Evolutionary conservation across 2,888 invertebrate genomes (phyloP), one percentile per base, ranked within the genome.

Genomic region (Hypolimnas misippus): DNA sequence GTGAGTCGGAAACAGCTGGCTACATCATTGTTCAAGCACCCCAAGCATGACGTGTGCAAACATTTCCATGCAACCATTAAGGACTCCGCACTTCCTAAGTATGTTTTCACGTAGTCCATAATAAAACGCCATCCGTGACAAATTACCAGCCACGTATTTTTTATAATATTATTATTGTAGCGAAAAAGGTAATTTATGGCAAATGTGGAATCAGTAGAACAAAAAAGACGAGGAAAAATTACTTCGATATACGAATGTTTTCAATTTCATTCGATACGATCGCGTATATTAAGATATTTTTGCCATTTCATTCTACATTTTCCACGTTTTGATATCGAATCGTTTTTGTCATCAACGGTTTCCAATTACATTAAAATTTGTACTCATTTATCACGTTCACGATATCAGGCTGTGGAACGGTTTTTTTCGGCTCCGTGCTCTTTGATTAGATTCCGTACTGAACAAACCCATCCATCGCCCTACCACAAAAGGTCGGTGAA

Each of bases 401-500:
- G 81, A 80, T 79, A 76, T 77, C 69, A 65, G 71, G 67, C 29
- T 52, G 68, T 50, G 67, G 71, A 77, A 76, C 73, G 49, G 76
- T 72, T 81, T 83, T 35, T 83, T 82, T 80, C 76, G 70, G 77
- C 72, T 76, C 66, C 70, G 68, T 76, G 77, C 80, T 78, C 79
- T 86, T 86, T 87, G 87, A 90, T 89, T 89, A 87, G 85, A 86
- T 84, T 82, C 76, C 72, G 74, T 71, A 73, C 74, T 73, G 81
- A 83, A 81, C 81, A 82, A 80, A 79, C 82, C 77, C 82, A 85
- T 87, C 84, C 82, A 87, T 89, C 83, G 81, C 76, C 68, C 67
- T 67, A 78, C 89, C 89, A 82, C 88, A 87, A 89, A 89, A 85
- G 84, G 78, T 80, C 79, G 79, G 73, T 73, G 82, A 77, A 79